Evolutionary conservation across 2,797 vertebrate species (phyloP).

Genomic region (Semotilus atromaculatus): DNA sequence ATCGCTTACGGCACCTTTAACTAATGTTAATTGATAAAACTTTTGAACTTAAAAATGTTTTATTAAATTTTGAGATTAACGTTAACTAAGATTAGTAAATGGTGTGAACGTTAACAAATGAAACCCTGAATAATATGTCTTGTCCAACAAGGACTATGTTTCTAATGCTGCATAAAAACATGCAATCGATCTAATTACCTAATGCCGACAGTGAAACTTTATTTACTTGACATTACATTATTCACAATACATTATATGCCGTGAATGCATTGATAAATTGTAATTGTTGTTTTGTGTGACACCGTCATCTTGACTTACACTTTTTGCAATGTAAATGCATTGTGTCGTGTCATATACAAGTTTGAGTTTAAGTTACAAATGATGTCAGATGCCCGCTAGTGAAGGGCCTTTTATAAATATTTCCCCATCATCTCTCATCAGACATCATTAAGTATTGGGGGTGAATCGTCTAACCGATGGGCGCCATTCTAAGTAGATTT

Average conservation of each 20-base stretch:
- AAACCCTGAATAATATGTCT: too few species aligned
- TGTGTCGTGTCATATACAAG: background rate
- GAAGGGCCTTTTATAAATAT: constrained; percentile 2
- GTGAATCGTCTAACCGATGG: background rate
- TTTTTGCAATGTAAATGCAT: background rate
- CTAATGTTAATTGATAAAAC: background rate
- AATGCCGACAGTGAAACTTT: background rate
- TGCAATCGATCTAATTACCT: background rate
- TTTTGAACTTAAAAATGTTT: background rate
- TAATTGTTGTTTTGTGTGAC: background rate
- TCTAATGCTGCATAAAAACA: background rate
- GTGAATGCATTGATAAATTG: background rate
- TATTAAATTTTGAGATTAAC: too few species aligned
- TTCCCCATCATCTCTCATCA: constrained; percentile 18
- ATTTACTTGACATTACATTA: background rate
- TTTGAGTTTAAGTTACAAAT: background rate
- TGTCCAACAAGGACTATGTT: background rate
- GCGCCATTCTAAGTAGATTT: constrained; percentile 16
- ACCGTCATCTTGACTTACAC: background rate
- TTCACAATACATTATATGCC: background rate
- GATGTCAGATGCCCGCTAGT: background rate
- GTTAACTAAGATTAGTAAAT: too few species aligned
- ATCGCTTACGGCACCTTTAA: too few species aligned
- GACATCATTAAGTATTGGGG: constrained; percentile 10
- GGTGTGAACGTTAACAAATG: too few species aligned